A percentile compares a stretch with the other conserved stretches of the same genome.
Evolutionary conservation across 2,113 vertebrate species (phyloP).

Genomic region (Mobula birostris): DNA sequence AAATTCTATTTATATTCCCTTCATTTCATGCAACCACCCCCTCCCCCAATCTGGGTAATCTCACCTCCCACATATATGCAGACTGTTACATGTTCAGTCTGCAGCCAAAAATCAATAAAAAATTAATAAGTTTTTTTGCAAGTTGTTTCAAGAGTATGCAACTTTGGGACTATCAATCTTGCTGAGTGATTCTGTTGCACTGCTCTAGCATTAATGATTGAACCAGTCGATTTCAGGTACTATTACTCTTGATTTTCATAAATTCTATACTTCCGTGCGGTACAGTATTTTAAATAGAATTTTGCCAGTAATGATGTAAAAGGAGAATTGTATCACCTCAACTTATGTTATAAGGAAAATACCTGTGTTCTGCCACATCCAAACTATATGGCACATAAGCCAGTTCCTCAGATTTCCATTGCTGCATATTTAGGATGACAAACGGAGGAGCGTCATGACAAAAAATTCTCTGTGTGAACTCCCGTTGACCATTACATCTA

Average conservation of each 20-base stretch:
- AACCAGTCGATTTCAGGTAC: neutral
- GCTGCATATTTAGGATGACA: slow-evolving; percentile 82
- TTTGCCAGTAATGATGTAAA: no score
- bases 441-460: slow-evolving; percentile 75
- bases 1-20: no score
- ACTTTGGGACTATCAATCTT: no score
- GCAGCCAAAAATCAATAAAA: neutral
- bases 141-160: neutral
- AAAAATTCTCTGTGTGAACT: slow-evolving; percentile 73
- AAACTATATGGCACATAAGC: slow-evolving; percentile 77
- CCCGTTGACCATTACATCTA: slow-evolving; percentile 72
- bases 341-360: neutral
- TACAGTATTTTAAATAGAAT: neutral
- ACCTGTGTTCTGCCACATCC: slow-evolving; percentile 75
- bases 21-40: no score
- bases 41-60: no score
- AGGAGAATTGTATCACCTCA: neutral
- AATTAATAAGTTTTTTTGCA: neutral
- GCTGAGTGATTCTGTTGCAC: neutral
- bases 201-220: neutral
- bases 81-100: neutral
- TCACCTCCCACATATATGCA: no score
- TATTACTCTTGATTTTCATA: neutral
- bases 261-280: neutral
- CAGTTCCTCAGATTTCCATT: slow-evolving; percentile 78